Evolutionary conservation across 2,113 vertebrate genomes (phyloP).

Genomic region (Neogale vison): DNA sequence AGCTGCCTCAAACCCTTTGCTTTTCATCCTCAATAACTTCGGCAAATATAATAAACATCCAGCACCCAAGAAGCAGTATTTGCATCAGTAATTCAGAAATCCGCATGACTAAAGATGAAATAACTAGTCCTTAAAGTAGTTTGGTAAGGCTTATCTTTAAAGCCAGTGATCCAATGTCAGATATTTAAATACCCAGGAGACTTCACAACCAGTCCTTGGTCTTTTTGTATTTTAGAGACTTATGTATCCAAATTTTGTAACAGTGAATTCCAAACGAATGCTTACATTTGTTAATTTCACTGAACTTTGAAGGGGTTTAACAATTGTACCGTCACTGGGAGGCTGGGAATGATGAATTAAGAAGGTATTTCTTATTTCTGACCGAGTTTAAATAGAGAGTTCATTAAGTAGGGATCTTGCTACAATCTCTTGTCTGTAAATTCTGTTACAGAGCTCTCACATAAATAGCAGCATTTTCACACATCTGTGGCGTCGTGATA

Average conservation of each 20-base stretch:
- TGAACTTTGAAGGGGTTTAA: not conserved
- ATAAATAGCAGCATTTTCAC: not conserved
- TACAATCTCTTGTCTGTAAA: not conserved
- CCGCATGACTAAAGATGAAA: not conserved
- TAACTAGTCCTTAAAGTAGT: constrained; percentile 7
- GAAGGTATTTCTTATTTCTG: not conserved
- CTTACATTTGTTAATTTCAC: not conserved
- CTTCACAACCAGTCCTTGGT: not conserved
- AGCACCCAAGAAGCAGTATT: not conserved
- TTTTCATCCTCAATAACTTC: constrained; percentile 40
- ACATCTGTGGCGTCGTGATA: not conserved
- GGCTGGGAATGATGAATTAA: not conserved
- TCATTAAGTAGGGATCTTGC: not conserved
- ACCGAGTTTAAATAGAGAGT: not conserved
- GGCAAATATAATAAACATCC: constrained; percentile 48
- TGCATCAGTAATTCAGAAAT: constrained; percentile 62
- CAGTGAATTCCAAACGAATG: not conserved
- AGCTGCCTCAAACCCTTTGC: not conserved
- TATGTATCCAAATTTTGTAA: not conserved
- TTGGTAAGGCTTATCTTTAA: not conserved
- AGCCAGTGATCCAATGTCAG: not conserved
- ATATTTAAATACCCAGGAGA: not conserved
- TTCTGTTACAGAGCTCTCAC: not conserved
- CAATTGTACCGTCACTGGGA: not conserved
- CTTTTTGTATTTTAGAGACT: not conserved